phyloP scores from a whole-genome alignment of 2,888 invertebrate genomes.

The Thera britannica region DNA sequence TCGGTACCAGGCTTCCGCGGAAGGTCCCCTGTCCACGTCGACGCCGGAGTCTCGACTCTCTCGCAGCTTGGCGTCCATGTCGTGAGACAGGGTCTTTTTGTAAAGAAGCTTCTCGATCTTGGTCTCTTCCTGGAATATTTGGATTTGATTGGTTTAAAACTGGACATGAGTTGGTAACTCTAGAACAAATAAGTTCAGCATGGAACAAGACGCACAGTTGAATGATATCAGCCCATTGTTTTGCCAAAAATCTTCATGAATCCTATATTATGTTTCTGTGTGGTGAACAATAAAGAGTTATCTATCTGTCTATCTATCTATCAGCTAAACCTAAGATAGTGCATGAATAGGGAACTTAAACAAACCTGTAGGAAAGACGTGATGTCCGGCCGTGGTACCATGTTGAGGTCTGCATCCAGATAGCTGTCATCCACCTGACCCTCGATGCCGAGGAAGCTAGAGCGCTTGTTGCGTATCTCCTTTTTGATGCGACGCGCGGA shows the following conservation, averaged over 20 bases:
- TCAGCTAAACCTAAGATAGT: too few species aligned
- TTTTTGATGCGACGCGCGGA: constrained; percentile 94
- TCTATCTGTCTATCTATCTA: too few species aligned
- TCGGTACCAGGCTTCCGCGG: constrained; percentile 85
- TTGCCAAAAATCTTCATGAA: too few species aligned
- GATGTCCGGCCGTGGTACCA: constrained; percentile 91
- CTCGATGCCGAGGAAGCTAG: constrained; percentile 94
- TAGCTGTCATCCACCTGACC: constrained; percentile 88
- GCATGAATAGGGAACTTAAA: neutral
- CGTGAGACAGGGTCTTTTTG: constrained; percentile 88
- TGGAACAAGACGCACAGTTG: too few species aligned
- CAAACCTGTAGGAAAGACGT: constrained; percentile 86
- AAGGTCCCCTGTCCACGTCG: constrained; percentile 86
- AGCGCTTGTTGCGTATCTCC: constrained; percentile 92
- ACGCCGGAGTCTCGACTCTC: constrained; percentile 93
- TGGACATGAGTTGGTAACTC: neutral
- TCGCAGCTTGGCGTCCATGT: constrained; percentile 86
- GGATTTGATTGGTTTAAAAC: neutral
- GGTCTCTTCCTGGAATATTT: constrained; percentile 86
- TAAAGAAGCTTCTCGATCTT: constrained; percentile 91
- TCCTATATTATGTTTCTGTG: too few species aligned
- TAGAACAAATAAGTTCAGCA: too few species aligned
- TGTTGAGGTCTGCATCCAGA: constrained; percentile 87
- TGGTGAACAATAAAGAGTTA: too few species aligned
- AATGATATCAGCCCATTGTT: too few species aligned